Evolutionary conservation across 2,888 invertebrate genomes (phyloP).

Genomic region (Hoplodrina ambigua): DNA sequence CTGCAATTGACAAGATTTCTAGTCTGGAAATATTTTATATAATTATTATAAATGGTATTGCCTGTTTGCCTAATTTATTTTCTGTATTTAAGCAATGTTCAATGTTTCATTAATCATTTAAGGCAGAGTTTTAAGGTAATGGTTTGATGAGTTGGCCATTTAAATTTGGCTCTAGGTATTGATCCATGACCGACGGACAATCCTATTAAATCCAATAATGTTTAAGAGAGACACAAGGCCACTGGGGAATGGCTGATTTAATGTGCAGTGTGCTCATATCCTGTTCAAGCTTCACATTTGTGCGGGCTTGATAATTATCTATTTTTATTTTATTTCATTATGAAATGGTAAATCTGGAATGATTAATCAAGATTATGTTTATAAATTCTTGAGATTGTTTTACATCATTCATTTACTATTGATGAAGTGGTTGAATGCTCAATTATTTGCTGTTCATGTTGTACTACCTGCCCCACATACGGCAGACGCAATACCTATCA

Average conservation of each 20-base stretch:
- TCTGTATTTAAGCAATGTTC: conserved; percentile 51
- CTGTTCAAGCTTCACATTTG: conserved; percentile 47
- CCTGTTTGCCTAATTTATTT: conserved; percentile 50
- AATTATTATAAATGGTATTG: conserved; percentile 31
- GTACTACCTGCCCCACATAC: conserved; percentile 62
- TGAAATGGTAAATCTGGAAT: no score
- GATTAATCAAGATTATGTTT: no score
- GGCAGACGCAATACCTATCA: conserved; percentile 57
- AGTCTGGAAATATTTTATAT: conserved; percentile 22
- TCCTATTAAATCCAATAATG: conserved; percentile 70
- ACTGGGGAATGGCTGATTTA: conserved; percentile 60
- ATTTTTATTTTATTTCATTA: conserved; percentile 10
- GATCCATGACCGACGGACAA: conserved; percentile 58
- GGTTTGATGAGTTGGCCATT: conserved; percentile 25
- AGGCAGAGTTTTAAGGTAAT: conserved; percentile 56
- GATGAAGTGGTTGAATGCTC: conserved; percentile 33
- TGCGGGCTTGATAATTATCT: conserved; percentile 14
- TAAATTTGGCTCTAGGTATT: conserved; percentile 67
- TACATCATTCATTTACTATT: conserved; percentile 7
- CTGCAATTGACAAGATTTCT: conserved; percentile 81
- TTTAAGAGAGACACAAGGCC: conserved; percentile 66
- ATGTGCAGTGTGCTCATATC: conserved; percentile 59
- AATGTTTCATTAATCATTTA: conserved; percentile 47
- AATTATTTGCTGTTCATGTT: conserved; percentile 55
- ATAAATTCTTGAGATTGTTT: no score